phyloP scores from a whole-genome alignment of 2,888 invertebrate genomes.

The Sepiola atlantica region DNA sequence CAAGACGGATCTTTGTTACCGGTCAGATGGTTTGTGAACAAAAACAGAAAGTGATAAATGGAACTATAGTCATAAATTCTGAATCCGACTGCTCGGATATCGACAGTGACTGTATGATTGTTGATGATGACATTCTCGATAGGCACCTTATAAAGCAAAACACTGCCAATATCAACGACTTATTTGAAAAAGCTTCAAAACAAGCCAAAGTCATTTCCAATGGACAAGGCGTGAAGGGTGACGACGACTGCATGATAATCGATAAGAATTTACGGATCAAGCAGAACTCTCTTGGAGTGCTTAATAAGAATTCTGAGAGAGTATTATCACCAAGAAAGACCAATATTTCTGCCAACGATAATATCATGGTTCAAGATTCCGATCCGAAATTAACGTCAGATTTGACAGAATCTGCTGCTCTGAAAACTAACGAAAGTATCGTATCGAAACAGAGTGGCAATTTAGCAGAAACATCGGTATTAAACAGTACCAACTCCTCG shows the following conservation, averaged over 20 bases:
- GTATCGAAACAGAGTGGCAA: neutral
- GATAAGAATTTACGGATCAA: neutral
- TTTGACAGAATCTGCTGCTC: neutral
- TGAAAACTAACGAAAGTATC: neutral
- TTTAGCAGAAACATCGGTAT: neutral
- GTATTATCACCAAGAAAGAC: neutral
- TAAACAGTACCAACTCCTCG: neutral
- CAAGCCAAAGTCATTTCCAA: neutral
- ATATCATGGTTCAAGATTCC: neutral
- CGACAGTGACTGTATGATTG: slow-evolving; percentile 24
- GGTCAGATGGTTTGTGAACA: slow-evolving; percentile 67
- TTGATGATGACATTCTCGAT: slow-evolving; percentile 1
- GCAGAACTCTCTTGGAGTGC: neutral
- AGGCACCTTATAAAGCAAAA: neutral
- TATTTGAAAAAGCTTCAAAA: neutral
- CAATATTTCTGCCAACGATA: neutral
- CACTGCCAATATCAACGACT: neutral
- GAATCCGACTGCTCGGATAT: neutral
- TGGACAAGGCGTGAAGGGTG: neutral
- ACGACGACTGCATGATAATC: neutral
- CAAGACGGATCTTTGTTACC: slow-evolving; percentile 64
- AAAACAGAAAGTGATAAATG: slow-evolving; percentile 49
- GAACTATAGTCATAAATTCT: neutral
- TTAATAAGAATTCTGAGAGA: neutral
- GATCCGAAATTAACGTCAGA: neutral